Evolutionary conservation across 2,797 vertebrate genomes (phyloP).

Genomic region (Borostomias antarcticus): DNA sequence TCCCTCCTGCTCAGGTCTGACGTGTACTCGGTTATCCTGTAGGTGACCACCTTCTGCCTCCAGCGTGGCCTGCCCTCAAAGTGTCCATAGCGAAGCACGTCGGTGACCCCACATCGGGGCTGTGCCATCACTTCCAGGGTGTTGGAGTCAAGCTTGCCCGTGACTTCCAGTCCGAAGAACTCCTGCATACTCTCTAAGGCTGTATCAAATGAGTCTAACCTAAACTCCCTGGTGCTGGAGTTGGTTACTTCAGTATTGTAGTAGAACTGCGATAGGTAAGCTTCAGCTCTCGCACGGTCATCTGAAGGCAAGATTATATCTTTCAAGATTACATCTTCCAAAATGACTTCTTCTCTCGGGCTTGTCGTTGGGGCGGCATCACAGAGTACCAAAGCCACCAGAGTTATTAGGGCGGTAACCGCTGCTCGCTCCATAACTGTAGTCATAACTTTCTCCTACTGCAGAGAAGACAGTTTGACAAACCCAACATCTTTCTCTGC

Average conservation of each 20-base stretch:
- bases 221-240: neutral
- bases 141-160: conserved; percentile 53
- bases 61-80: conserved; percentile 60
- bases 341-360: no score
- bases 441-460: conserved; percentile 9
- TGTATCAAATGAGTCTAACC: conserved; percentile 22
- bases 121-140: conserved; percentile 61
- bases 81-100: conserved; percentile 51
- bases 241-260: neutral
- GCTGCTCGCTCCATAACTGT: conserved; percentile 25
- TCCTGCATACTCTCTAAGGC: conserved; percentile 53
- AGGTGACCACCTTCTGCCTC: conserved; percentile 72
- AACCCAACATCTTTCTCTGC: neutral
- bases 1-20: conserved; percentile 43
- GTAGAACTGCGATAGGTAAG: conserved; percentile 51
- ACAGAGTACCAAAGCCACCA: conserved; percentile 15
- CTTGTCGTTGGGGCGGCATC: conserved; percentile 17
- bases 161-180: conserved; percentile 61
- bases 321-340: no score
- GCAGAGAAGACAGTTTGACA: neutral
- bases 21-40: conserved; percentile 69
- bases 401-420: conserved; percentile 11
- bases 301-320: no score
- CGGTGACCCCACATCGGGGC: conserved; percentile 71
- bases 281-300: conserved; percentile 41